phyloP scores from a whole-genome alignment of 2,113 vertebrate genomes.

The Cyphomyrus plagiostoma region DNA sequence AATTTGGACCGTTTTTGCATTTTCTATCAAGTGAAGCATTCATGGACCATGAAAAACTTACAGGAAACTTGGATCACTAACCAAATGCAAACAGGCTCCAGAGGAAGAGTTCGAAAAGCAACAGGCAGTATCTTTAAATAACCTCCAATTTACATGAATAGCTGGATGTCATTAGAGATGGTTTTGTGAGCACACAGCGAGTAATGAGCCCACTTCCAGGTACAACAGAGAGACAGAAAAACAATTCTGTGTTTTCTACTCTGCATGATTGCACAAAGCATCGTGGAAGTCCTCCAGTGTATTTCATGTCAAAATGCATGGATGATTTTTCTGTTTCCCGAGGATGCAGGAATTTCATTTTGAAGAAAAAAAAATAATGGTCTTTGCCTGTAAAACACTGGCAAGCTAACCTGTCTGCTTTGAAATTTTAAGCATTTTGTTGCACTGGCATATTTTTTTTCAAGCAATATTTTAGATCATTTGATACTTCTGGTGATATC shows the following conservation, averaged over 20 bases:
- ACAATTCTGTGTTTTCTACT: conserved; percentile 14
- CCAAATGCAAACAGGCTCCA: conserved; percentile 32
- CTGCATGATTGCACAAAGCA: conserved; percentile 32
- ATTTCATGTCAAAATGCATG: conserved; percentile 21
- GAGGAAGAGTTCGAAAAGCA: conserved; percentile 96
- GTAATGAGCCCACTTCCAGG: conserved; percentile 99
- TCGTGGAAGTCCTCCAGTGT: conserved; percentile 21
- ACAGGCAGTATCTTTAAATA: conserved; percentile 99
- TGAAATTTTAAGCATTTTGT: neutral
- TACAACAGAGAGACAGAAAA: conserved; percentile 46
- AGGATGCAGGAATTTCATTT: neutral
- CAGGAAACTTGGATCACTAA: conserved; percentile 5
- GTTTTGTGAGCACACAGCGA: conserved; percentile 97
- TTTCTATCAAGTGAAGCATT: neutral
- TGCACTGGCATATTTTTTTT: neutral
- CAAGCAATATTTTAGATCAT: neutral
- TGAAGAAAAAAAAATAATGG: neutral
- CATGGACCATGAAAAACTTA: neutral
- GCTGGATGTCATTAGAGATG: conserved; percentile 91
- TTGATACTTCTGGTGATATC: neutral
- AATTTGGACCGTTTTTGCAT: neutral
- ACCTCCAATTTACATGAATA: conserved; percentile 97
- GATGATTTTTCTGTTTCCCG: conserved; percentile 8
- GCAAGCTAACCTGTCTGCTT: neutral
- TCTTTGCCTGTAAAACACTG: neutral